Evolutionary conservation across 2,888 invertebrate species (phyloP), one percentile per base, ranked within the genome.

Genomic region (Lissonota sp.): DNA sequence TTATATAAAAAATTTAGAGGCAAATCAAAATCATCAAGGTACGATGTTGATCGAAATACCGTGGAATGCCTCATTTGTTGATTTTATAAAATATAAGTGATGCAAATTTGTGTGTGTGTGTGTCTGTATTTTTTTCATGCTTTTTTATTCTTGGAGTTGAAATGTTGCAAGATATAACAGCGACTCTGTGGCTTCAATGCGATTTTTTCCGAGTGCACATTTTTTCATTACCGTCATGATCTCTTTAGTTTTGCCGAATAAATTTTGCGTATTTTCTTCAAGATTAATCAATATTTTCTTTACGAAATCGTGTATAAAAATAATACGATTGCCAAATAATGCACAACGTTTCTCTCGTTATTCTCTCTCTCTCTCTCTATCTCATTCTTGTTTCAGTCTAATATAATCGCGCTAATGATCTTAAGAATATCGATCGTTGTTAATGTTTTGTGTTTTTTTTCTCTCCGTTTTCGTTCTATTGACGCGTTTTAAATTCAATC

Each of bases 291-390:
- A 71, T 71, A 62, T 64, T 70, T 53, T 67, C 5, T n/a, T 60
- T 66, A 44, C 46, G 67, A 63, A 57, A 63, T 72, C 49, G 39
- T 63, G 72, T 72, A 73, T 58, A 63, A 76, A 77, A 72, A 79
- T 79, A 69, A 76, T 76, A 80, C 76, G 72, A 80, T 77, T 72
- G 80, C 80, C 76, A 73, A 80, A 72, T 72, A 77, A 76, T 76
- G 76, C 76, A 77, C 79, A 69, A 79, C 80, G 76, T 80, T 76
- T 69, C 67, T 76, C 72, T 77, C 67, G 67, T 69, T 67, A 46
- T 73, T 26, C 67, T 40, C 14, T 55, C 63, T 76, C 26, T 26
- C 26, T 26, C 3, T 26, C 26, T 26, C 26, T 26, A 26, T 26
- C 26, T 26, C 26, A 2, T 26, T 26, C 26, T 26, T 26, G 26